phyloP scores from a whole-genome alignment of 2,113 vertebrate species.

The Pipa parva region DNA sequence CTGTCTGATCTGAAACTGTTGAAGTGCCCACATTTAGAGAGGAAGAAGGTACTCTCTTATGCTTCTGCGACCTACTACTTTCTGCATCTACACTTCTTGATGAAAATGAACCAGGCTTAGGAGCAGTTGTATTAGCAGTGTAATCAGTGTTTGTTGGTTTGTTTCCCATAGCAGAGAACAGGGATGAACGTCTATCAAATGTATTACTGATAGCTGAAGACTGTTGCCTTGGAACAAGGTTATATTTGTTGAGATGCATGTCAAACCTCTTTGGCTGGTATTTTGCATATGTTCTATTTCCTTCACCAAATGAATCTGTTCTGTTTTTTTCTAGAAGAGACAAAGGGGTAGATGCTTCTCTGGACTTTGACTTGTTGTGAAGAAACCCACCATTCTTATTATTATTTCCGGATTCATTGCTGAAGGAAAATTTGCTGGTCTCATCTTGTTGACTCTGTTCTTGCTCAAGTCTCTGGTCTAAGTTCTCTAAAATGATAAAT shows the following conservation, averaged over 20 bases:
- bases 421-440: constrained; percentile 33
- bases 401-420: constrained; percentile 40
- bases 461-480: constrained; percentile 67
- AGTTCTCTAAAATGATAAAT: constrained; percentile 64
- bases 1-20: constrained; percentile 43
- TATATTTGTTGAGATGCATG: constrained; percentile 59
- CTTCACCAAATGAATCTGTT: constrained; percentile 59
- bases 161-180: constrained; percentile 37
- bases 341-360: constrained; percentile 47
- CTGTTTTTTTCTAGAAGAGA: constrained; percentile 59
- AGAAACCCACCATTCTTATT: constrained; percentile 33
- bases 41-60: constrained; percentile 64
- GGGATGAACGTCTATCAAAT: constrained; percentile 43
- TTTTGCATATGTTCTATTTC: constrained; percentile 56
- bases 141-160: constrained; percentile 38
- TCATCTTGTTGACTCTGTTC: constrained; percentile 54
- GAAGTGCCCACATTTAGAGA: constrained; percentile 67
- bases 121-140: too few species aligned
- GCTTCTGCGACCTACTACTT: constrained; percentile 50
- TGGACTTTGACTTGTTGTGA: constrained; percentile 29
- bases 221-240: constrained; percentile 49
- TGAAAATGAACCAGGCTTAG: constrained; percentile 52
- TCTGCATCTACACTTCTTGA: constrained; percentile 58
- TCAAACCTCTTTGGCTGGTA: constrained; percentile 60
- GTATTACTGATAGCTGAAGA: constrained; percentile 33